A percentile compares a stretch with the other conserved stretches of the same genome.
Conservation (phyloP, 2,888 invertebrate genomes). For the Drosophila percnosoma region DNA sequence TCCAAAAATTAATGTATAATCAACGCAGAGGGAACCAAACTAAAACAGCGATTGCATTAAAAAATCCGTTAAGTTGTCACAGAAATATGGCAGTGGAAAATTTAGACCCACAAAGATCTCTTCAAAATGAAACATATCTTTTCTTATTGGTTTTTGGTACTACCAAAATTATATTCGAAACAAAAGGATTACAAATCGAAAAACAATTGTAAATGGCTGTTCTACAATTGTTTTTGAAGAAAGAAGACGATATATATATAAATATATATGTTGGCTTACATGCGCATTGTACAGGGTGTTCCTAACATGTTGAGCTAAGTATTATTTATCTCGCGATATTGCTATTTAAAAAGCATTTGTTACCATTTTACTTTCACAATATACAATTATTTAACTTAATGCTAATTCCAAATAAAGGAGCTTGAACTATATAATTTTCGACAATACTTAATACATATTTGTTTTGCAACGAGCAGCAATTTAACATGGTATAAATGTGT, state of each 20-base stretch:
- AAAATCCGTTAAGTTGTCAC: not conserved
- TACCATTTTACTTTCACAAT: conserved; percentile 58
- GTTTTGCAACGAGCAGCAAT: conserved; percentile 14
- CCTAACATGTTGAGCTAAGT: conserved; percentile 13
- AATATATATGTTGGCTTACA: conserved; percentile 8
- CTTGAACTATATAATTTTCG: conserved; percentile 3
- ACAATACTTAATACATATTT: conserved; percentile 22
- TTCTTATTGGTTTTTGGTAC: conserved; percentile 37
- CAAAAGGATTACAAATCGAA: conserved; percentile 17
- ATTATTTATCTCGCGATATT: conserved; percentile 22
- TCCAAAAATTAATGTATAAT: not conserved
- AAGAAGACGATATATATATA: not conserved
- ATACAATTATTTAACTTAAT: conserved; percentile 29
- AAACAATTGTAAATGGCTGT: conserved; percentile 78
- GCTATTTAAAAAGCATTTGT: conserved; percentile 69
- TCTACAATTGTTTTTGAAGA: conserved; percentile 65
- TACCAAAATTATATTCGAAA: conserved; percentile 59
- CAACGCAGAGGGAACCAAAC: not conserved
- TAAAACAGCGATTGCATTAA: not conserved
- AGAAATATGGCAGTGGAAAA: not conserved
- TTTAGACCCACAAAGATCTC: not conserved
- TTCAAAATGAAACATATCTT: conserved; percentile 11
- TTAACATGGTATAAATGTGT: conserved; percentile 7
- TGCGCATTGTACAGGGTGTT: conserved; percentile 70
- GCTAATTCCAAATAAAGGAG: conserved; percentile 5